Evolutionary conservation across 30 jellyfish, hydroid and myxozoan genomes (phyloP), one percentile per base, ranked within the genome.

Genomic region (Hydractinia symbiolongicarpus): DNA sequence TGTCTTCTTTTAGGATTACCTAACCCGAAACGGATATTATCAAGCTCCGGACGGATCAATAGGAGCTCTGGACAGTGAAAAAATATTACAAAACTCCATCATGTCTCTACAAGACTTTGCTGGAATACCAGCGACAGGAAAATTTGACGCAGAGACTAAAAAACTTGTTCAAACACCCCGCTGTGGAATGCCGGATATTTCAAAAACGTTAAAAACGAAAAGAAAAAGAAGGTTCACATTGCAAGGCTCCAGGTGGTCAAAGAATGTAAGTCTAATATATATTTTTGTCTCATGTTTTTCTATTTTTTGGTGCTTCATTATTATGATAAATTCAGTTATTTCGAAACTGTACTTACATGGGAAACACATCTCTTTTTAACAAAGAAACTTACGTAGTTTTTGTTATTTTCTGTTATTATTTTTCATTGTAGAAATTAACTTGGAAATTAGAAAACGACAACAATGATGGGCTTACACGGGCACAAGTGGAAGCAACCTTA

Each of bases 161-260:
- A 66, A 76, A 6, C 54, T 79, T 17, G 72, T 88, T 70, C 68
- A 76, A 15, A 82, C 89, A 6, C 88, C 96, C 13, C 87, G 96
- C 1, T 89, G 96, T 78, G 96, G 96, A 4, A 64, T 89, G 95
- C 61, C 62, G 44, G 96, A 89, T 79, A 82, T 84, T 8, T 73
- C 54, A n/a, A n/a, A 52, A 4, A 4, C 58, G 20, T 14, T 21
- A 54, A 49, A 58, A 14, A 87, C 86, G 19, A 86, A 67, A 52
- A 61, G 98, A 77, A 91, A 86, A 79, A 79, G 96, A 73, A 60
- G 98, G 56, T 91, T 76, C 82, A 79, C 82, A 67, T 51, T 67
- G 5, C 96, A 86, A 74, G 98, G 98, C 16, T 54, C 95, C 11
- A 82, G 20, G 70, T 91, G 98, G 98, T 82, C 81, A 69, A 69